A percentile compares a stretch with the other conserved stretches of the same genome.
Evolutionary conservation across 2,113 vertebrate genomes (phyloP).

Genomic region (Irena cyanogastra): DNA sequence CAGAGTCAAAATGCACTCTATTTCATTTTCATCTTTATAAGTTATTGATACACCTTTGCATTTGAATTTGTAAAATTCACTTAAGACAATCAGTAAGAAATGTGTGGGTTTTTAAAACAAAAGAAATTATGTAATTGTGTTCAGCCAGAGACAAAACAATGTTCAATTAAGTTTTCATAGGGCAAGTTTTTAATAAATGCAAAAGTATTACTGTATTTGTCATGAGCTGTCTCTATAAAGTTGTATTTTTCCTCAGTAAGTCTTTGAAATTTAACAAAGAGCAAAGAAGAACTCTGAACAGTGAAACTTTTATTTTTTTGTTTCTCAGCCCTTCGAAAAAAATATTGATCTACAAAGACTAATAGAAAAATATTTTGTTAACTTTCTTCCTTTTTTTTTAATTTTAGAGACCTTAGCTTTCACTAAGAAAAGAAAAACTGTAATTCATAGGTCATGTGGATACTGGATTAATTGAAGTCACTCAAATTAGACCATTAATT

Average conservation of each 20-base stretch:
- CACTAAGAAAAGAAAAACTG: constrained; percentile 1
- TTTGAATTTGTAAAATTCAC: not conserved
- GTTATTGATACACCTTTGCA: rapidly evolving
- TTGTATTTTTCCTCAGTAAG: not conserved
- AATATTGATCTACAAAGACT: not conserved
- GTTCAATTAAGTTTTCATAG: not conserved
- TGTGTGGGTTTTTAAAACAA: not conserved
- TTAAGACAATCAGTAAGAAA: not conserved
- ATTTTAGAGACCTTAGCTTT: not conserved
- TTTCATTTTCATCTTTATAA: not conserved
- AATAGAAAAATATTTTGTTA: not conserved
- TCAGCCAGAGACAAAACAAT: not conserved
- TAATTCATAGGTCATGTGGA: not conserved
- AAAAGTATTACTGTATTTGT: not conserved
- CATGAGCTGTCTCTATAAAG: not conserved
- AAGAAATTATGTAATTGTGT: not conserved
- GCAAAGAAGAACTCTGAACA: not conserved
- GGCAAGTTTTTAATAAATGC: not conserved
- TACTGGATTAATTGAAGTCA: constrained; percentile 40
- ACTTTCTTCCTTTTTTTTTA: not conserved
- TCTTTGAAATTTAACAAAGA: not conserved
- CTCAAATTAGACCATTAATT: constrained; percentile 19
- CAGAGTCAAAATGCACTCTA: not conserved
- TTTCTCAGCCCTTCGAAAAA: not conserved
- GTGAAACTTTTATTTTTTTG: not conserved